Conservation (phyloP, 1,140 invertebrate species). For the Lepidurus couesii region DNA sequence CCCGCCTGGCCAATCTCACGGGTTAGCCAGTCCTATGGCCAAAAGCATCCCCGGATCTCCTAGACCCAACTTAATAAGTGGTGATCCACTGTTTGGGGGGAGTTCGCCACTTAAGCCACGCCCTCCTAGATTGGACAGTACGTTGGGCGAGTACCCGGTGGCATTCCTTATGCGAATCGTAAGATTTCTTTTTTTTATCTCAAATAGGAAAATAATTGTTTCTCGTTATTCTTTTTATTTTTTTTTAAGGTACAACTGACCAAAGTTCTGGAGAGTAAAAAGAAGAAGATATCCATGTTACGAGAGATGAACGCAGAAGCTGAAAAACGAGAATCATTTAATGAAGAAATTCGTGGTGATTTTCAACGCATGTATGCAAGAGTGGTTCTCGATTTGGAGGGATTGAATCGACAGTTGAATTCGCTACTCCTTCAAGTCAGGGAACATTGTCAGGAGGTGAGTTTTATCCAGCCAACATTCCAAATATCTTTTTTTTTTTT, state of each 20-base stretch:
- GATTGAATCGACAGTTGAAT: slow-evolving; percentile 75
- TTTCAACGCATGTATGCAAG: slow-evolving; percentile 86
- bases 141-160: slow-evolving; percentile 73
- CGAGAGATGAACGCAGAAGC: slow-evolving; percentile 86
- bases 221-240: slow-evolving; percentile 36
- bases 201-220: slow-evolving; percentile 45
- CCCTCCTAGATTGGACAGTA: slow-evolving; percentile 47
- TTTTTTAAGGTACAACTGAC: slow-evolving; percentile 58
- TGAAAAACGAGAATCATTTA: slow-evolving; percentile 76
- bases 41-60: slow-evolving; percentile 39
- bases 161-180: slow-evolving; percentile 81
- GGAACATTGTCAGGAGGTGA: slow-evolving; percentile 67
- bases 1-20: not conserved
- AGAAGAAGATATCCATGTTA: slow-evolving; percentile 69
- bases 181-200: slow-evolving; percentile 39
- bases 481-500: not conserved
- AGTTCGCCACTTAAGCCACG: slow-evolving; percentile 45
- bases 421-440: slow-evolving; percentile 29
- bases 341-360: slow-evolving; percentile 63
- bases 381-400: slow-evolving; percentile 83
- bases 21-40: not conserved
- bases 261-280: slow-evolving; percentile 79
- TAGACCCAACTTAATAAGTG: slow-evolving; percentile 35
- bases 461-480: slow-evolving; percentile 29
- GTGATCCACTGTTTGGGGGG: slow-evolving; percentile 48